Evolutionary conservation across 2,113 vertebrate genomes (phyloP).

Genomic region (Pachyramphus minor): DNA sequence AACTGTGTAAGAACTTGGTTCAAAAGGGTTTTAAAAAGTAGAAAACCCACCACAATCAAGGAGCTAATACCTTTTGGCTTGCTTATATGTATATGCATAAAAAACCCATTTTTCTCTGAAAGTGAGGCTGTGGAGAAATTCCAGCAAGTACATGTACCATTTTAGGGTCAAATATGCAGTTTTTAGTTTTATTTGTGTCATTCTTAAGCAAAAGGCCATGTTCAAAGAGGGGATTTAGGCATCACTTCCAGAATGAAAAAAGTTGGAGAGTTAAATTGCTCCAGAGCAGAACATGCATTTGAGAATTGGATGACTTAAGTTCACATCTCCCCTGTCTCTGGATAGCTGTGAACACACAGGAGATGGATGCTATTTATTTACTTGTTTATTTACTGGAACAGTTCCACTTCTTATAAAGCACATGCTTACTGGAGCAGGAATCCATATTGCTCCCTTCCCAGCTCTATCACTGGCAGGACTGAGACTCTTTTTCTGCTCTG

Average conservation of each 20-base stretch:
- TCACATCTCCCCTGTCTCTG: background rate
- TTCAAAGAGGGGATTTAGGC: background rate
- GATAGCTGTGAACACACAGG: background rate
- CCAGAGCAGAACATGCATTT: background rate
- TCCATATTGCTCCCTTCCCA: background rate
- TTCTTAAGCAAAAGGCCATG: background rate
- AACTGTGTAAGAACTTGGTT: background rate
- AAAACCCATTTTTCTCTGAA: background rate
- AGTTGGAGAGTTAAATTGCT: background rate
- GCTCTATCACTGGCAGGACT: background rate
- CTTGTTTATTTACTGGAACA: background rate
- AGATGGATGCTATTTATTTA: constrained; percentile 13
- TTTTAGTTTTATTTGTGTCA: background rate
- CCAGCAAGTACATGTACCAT: background rate
- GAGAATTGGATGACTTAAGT: background rate
- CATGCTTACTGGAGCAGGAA: background rate
- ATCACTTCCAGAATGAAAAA: background rate
- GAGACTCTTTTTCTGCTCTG: background rate
- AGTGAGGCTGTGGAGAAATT: background rate
- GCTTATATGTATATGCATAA: background rate
- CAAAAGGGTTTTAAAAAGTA: background rate
- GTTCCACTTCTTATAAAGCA: background rate
- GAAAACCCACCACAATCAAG: background rate
- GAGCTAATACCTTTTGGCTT: background rate
- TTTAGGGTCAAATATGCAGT: background rate